These are phyloP conservation scores for Danio albolineatus DNA, from an alignment of 2,797 vertebrate genomes.

Conservation along the genomic window DNA sequence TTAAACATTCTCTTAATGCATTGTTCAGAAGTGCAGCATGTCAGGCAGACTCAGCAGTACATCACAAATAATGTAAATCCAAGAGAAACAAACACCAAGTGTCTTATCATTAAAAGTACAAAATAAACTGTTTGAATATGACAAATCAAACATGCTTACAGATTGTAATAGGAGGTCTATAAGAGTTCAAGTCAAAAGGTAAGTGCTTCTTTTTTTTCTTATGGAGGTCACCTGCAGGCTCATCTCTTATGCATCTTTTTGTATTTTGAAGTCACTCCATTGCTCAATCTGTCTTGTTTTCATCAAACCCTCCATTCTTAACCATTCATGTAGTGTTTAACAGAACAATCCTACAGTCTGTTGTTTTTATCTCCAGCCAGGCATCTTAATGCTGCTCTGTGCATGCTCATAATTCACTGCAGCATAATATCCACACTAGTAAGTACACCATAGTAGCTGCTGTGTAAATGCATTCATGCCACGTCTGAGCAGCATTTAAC, in stretches of 20 bases:
- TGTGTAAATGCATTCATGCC: too few relatives aligned
- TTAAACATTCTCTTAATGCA: not conserved
- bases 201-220: not conserved
- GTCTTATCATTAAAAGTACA: conserved; percentile 15
- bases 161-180: not conserved
- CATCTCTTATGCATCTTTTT: not conserved
- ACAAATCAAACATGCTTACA: not conserved
- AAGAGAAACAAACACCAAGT: not conserved
- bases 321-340: not conserved
- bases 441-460: too few relatives aligned
- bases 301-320: not conserved
- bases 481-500: too few relatives aligned
- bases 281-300: not conserved
- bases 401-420: too few relatives aligned
- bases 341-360: not conserved
- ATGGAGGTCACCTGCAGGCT: not conserved
- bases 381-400: too few relatives aligned
- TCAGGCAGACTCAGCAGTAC: not conserved
- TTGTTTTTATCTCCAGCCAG: too few relatives aligned
- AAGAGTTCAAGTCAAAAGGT: conserved; percentile 57
- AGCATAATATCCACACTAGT: too few relatives aligned
- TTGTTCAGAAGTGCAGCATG: not conserved
- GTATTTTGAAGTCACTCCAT: not conserved
- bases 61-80: not conserved
- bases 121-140: conserved; percentile 21